Percentiles rank a stretch among this genome's conserved stretches.
Conservation (phyloP, 2,113 vertebrate genomes). For the Potamarius usumacintae region DNA sequence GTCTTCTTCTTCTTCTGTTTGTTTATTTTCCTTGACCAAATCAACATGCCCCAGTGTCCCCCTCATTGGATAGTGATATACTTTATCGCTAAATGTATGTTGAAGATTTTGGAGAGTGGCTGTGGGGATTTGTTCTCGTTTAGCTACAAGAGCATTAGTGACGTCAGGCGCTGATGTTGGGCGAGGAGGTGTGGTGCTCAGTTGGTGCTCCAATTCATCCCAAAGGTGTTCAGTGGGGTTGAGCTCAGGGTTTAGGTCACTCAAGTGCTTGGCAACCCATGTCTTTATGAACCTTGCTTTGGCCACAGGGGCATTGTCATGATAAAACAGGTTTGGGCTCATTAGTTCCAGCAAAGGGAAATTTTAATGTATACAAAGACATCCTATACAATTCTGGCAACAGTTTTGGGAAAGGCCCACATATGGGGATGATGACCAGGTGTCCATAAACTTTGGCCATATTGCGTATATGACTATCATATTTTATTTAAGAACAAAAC, state of each 20-base stretch:
- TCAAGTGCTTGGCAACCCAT: background rate
- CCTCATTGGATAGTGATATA: too few relatives aligned
- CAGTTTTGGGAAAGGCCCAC: too few relatives aligned
- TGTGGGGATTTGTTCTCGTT: background rate
- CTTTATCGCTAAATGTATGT: background rate
- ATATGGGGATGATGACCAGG: background rate
- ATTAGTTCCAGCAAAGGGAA: background rate
- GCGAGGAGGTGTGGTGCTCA: background rate
- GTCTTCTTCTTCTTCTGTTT: too few relatives aligned
- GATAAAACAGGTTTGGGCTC: background rate
- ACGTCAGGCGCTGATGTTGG: background rate
- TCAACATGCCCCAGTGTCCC: too few relatives aligned
- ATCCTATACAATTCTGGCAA: too few relatives aligned
- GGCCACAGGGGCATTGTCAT: background rate
- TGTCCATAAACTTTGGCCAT: background rate
- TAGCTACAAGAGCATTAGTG: too few relatives aligned
- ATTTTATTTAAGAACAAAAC: background rate
- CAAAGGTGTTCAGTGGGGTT: background rate
- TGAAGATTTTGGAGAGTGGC: background rate
- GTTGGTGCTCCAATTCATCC: background rate
- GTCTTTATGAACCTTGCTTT: background rate
- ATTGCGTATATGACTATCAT: too few relatives aligned
- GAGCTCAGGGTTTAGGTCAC: background rate
- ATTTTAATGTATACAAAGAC: too few relatives aligned
- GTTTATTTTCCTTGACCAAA: too few relatives aligned